A percentile compares a stretch with the other conserved stretches of the same genome.
These are phyloP conservation scores for Adelphocoris suturalis DNA, from an alignment of 2,888 invertebrate species.

Conservation along the genomic window DNA sequence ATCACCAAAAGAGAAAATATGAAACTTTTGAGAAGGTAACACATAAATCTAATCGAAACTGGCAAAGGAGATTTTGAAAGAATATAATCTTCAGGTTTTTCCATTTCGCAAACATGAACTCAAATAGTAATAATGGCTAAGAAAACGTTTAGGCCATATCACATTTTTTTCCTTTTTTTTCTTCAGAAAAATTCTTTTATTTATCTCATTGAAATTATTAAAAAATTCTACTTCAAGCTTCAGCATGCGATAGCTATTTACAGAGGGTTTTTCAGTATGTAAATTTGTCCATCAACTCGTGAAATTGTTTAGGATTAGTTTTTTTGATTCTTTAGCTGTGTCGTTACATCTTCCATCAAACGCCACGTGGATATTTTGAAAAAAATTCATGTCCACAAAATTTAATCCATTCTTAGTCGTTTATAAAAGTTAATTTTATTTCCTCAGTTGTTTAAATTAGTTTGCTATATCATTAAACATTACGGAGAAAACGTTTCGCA, in stretches of 20 bases:
- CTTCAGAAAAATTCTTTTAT: not conserved
- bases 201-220: not conserved
- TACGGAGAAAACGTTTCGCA: slow-evolving; percentile 7
- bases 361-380: not conserved
- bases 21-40: not conserved
- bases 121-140: slow-evolving; percentile 21
- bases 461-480: slow-evolving; percentile 15
- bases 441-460: not conserved
- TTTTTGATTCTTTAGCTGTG: slow-evolving; percentile 41
- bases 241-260: slow-evolving; percentile 52
- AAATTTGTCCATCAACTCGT: slow-evolving; percentile 10
- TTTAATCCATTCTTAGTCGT: not conserved
- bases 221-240: slow-evolving; percentile 55
- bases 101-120: slow-evolving; percentile 16
- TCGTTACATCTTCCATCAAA: not conserved
- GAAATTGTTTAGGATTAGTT: not conserved
- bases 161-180: slow-evolving; percentile 19
- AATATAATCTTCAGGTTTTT: not conserved
- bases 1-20: not conserved
- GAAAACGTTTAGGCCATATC: slow-evolving; percentile 57
- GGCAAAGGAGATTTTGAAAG: not conserved
- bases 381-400: not conserved
- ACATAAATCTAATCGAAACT: not conserved
- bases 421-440: not conserved
- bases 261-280: slow-evolving; percentile 20